Evolutionary conservation across 1,140 invertebrate genomes (phyloP).

Genomic region (Linepithema humile): DNA sequence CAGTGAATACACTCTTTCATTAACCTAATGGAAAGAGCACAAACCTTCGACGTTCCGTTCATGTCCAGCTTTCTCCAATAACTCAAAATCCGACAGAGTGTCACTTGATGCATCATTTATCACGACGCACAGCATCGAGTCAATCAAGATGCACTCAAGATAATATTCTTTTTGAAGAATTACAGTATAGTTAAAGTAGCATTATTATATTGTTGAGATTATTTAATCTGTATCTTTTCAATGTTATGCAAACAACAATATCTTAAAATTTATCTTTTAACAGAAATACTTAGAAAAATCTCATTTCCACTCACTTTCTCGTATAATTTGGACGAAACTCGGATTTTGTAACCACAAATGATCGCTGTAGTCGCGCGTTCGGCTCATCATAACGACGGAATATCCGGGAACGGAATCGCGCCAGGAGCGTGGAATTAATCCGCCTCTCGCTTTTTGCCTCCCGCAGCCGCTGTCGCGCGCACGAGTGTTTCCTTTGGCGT

Average conservation of each 20-base stretch:
- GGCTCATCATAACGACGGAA: neutral
- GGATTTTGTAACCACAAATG: slow-evolving; percentile 13
- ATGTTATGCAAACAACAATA: neutral
- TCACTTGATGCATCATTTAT: slow-evolving; percentile 27
- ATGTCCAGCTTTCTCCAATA: neutral
- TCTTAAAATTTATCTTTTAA: neutral
- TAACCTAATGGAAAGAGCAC: neutral
- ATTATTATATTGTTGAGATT: neutral
- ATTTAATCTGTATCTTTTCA: neutral
- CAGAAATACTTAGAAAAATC: neutral
- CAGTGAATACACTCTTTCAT: neutral
- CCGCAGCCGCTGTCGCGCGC: neutral
- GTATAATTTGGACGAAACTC: slow-evolving; percentile 3
- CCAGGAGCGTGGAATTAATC: slow-evolving; percentile 45
- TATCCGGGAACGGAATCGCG: slow-evolving; percentile 14
- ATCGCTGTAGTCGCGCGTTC: neutral
- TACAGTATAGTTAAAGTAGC: neutral
- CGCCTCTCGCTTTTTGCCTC: slow-evolving; percentile 52
- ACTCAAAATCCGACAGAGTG: slow-evolving; percentile 13
- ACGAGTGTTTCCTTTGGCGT: slow-evolving; percentile 19
- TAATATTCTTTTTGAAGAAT: neutral
- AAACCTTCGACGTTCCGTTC: slow-evolving; percentile 6
- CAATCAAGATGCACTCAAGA: neutral
- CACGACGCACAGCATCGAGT: neutral
- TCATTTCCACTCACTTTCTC: neutral